Evolutionary conservation across 1,140 invertebrate genomes (phyloP).

Genomic region (Lysiphlebus fabarum): DNA sequence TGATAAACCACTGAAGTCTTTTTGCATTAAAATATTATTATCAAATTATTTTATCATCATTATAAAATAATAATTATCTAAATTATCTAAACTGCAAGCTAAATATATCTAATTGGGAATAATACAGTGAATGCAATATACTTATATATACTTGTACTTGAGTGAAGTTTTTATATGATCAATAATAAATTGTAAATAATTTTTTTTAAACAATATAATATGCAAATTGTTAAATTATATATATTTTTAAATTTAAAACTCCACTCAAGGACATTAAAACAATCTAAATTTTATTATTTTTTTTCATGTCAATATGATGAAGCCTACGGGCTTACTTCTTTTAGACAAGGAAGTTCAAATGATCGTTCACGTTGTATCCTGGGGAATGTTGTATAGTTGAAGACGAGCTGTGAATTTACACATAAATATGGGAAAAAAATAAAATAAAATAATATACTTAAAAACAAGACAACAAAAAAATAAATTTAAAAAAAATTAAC

Average conservation of each 20-base stretch:
- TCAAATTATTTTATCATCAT: too few species aligned
- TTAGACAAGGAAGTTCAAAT: conserved; percentile 65
- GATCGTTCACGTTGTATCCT: conserved; percentile 70
- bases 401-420: conserved; percentile 58
- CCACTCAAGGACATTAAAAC: too few species aligned
- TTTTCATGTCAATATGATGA: too few species aligned
- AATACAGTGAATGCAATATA: too few species aligned
- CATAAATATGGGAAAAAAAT: conserved; percentile 18
- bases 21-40: background rate
- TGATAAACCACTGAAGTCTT: conserved; percentile 81
- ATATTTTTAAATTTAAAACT: too few species aligned
- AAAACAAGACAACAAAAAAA: conserved; percentile 19
- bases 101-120: too few species aligned
- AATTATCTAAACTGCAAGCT: too few species aligned
- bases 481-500: conserved; percentile 11
- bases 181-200: too few species aligned
- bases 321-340: conserved; percentile 58
- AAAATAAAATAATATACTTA: conserved; percentile 3
- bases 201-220: background rate
- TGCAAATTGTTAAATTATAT: background rate
- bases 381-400: conserved; percentile 66
- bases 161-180: too few species aligned
- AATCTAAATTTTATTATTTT: conserved; percentile 5
- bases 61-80: too few species aligned
- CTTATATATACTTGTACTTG: too few species aligned